Evolutionary conservation across 1,140 invertebrate species (phyloP), one percentile per base, ranked within the genome.

Genomic region (Heterodera carotae): DNA sequence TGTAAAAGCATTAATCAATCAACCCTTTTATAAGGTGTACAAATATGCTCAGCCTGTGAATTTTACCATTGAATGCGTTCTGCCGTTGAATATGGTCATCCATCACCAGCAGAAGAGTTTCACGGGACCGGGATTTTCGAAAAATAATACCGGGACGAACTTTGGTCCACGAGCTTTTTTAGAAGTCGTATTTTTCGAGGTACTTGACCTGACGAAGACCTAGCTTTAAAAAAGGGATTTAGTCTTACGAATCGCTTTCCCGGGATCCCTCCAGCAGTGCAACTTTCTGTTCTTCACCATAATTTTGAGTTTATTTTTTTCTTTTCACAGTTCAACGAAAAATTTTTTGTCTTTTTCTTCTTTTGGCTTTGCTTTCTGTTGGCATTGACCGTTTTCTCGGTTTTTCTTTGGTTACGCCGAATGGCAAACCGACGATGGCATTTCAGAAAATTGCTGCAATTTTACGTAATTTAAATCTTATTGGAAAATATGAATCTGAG

Each of bases 271-370:
- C n/a, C n/a, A n/a, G n/a, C n/a, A n/a, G n/a, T n/a, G n/a, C n/a
- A n/a, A n/a, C n/a, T n/a, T n/a, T n/a, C n/a, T n/a, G n/a, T n/a
- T n/a, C n/a, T 56, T 72, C 8, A 29, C 77, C 25, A 25, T 82
- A 29, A 76, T 84, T 22, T 79, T 78, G 78, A 84, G 83, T 67
- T 69, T 86, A 29, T 1, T n/a, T n/a, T 48, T 27, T 70, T 60
- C 27, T 3, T 27, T 62, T 74, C 33, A 25, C 34, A 74, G 71
- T 88, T 88, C 77, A 88, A 88, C 80, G 87, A 88, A 74, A 88
- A 88, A 77, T 84, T 88, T 39, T 88, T 88, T 76, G 80, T 88
- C 33, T 86, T 88, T 70, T 80, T 88, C 73, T 88, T 82, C 80
- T 86, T 88, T 77, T 88, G 87, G 86, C 72, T 88, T 56, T 71